Conservation (phyloP, 2,113 vertebrate species). For the Rhabdornis inornatus region DNA sequence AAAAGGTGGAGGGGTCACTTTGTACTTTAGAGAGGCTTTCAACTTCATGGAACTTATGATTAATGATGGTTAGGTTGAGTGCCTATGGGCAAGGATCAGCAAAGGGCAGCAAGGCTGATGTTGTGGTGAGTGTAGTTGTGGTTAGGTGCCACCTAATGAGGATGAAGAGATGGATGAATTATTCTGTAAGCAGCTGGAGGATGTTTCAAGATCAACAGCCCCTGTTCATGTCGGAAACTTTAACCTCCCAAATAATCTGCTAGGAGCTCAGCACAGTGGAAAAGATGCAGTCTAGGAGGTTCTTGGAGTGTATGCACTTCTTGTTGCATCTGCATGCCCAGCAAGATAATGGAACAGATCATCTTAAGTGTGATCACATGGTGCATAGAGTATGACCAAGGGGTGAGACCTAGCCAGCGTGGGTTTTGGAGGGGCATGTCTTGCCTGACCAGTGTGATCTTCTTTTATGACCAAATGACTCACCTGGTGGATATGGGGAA, state of each 20-base stretch:
- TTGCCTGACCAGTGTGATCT: background rate
- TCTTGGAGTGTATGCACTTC: background rate
- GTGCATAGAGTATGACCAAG: too few species aligned
- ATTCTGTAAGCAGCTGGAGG: background rate
- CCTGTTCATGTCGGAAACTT: background rate
- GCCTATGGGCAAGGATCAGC: background rate
- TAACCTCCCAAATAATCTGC: background rate
- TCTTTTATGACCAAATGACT: background rate
- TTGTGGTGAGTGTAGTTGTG: background rate
- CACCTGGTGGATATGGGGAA: background rate
- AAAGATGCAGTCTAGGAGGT: background rate
- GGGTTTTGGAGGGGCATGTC: background rate
- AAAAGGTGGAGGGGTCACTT: background rate
- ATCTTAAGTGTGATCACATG: background rate
- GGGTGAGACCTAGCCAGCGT: background rate
- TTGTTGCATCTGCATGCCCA: background rate
- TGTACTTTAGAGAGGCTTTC: background rate
- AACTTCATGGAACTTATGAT: fast-evolving
- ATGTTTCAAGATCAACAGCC: background rate
- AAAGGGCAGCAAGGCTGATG: background rate
- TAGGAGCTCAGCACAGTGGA: background rate
- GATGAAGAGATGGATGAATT: background rate
- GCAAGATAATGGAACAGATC: background rate
- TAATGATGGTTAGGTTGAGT: background rate
- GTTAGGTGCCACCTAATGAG: background rate